Base-by-base conservation (phyloP, 2,888 invertebrate species). In the Harpagoxenus sublaevis region DNA sequence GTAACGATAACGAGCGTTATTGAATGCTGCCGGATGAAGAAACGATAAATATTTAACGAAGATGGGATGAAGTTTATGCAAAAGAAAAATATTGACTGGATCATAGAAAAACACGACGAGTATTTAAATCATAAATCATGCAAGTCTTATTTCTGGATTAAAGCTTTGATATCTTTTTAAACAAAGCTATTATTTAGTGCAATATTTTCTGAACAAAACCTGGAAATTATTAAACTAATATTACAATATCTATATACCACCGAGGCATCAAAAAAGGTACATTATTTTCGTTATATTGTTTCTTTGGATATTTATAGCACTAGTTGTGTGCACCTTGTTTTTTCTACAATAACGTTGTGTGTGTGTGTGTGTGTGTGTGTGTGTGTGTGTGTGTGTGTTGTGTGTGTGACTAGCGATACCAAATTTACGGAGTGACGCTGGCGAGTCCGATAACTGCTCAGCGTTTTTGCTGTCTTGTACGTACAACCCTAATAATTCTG, bases 301-400 rank as follows among this genome's bases (percentile, higher is more conserved):
- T 3, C 28, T 9, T 31, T 8, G 0, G 1, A 51, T 53, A 77
- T 42, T 23, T 75, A 23, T 12, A 63, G 23, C 1, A 35, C 10
- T 74, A 31, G 15, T 12, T 42, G 15, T 23, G 15, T 15, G 12
- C 18, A 28, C 18, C 1, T 45, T 23, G 12, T 78, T 60, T 82
- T 71, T 84, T 70, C 65, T 63, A 31, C n/a, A 71, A 63, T 83
- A 71, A 84, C n/a, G 12, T 53, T 65, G 53, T 55, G 18, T 6
- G 5, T 51, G 18, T 51, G 42, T 42, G 42, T 18, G 48, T 8
- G 39, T 31, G 23, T 23, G 23, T 23, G 23, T 23, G 23, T 23
- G 23, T 23, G 23, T 23, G 23, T 0, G 23, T 23, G 23, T 23
- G 23, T 23, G 23, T 23, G 23, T 23, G 23, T 23, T 23, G 23